Evolutionary conservation across 2,797 vertebrate genomes (phyloP), one percentile per base, ranked within the genome.

Genomic region (Brachymystax lenok): DNA sequence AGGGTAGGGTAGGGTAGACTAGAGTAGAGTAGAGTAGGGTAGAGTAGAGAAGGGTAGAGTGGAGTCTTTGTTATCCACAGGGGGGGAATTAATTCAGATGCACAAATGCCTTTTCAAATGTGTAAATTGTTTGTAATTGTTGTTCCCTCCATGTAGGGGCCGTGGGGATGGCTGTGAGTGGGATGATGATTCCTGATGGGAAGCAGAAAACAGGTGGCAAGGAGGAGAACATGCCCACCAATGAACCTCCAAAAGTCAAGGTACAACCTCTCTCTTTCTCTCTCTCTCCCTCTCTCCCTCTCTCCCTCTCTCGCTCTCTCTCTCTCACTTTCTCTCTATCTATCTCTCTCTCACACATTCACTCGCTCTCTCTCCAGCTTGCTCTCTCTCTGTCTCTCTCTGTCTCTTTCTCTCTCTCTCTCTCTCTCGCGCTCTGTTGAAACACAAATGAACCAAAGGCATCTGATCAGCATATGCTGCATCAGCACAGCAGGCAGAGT

Each of bases 181-280:
- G 94, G 86, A 92, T 35, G 87, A 92, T 80, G 95, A 97, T 84
- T 91, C 92, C 92, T 90, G 97, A 92, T 77, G 95, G 89, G 93
- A 98, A 96, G 88, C 91, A 81, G 90, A 98, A 97, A 93, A 79
- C 87, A 50, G 96, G 97, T 64, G 79, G 92, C 69, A 99, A 98
- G 93, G 97, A 98, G 79, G 96, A 97, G 85, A 90, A 91, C 59
- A 28, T 91, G 19, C 69, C 93, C 0, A 80, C 92, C 14, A 90
- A 90, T 0, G 96, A 98, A 91, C 92, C 93, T 87, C 96, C 92
- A 91, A 98, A 97, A 93, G 90, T 95, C 86, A 99, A 99, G 97
- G 97, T 99, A 96, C 81, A 74, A 3, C n/a, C 24, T 78, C 72
- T 79, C 87, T 84, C 70, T 10, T 80, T 88, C 79, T 69, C 72